Conservation (phyloP, 35 echinoderm and acorn worm genomes). For the Amphiura filiformis region DNA sequence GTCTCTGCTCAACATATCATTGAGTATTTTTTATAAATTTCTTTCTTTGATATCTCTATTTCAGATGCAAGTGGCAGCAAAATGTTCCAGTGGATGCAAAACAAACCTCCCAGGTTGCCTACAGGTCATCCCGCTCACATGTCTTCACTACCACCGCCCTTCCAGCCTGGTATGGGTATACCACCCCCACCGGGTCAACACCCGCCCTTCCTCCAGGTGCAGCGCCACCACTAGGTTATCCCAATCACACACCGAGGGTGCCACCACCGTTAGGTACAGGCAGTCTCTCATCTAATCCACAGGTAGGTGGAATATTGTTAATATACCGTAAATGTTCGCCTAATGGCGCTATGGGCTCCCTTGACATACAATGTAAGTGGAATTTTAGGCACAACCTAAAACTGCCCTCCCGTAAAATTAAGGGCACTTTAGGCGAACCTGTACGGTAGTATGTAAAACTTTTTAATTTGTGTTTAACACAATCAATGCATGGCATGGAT, state of each 20-base stretch:
- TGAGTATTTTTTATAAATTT: too few relatives aligned
- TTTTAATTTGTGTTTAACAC: too few relatives aligned
- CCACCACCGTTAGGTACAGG: constrained; percentile 25
- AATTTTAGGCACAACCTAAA: too few relatives aligned
- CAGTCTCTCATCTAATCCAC: constrained; percentile 30
- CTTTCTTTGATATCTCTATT: too few relatives aligned
- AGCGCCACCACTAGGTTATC: not conserved
- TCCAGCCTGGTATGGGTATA: not conserved
- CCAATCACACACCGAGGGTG: constrained; percentile 41
- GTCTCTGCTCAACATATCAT: too few relatives aligned
- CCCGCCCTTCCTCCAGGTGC: not conserved
- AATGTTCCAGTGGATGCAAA: constrained; percentile 86
- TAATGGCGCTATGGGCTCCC: too few relatives aligned
- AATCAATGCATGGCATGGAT: too few relatives aligned
- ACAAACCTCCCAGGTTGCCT: not conserved
- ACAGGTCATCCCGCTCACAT: constrained; percentile 18
- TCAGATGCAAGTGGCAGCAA: constrained; percentile 63
- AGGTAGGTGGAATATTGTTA: constrained; percentile 36
- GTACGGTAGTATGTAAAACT: too few relatives aligned
- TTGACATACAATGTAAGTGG: too few relatives aligned
- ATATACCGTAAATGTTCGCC: too few relatives aligned
- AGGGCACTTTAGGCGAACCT: too few relatives aligned
- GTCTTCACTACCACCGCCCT: constrained; percentile 19
- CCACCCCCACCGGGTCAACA: not conserved
- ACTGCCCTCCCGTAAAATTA: too few relatives aligned